Base-by-base conservation (phyloP, 1,140 invertebrate species). In the Zophobas atratus region DNA sequence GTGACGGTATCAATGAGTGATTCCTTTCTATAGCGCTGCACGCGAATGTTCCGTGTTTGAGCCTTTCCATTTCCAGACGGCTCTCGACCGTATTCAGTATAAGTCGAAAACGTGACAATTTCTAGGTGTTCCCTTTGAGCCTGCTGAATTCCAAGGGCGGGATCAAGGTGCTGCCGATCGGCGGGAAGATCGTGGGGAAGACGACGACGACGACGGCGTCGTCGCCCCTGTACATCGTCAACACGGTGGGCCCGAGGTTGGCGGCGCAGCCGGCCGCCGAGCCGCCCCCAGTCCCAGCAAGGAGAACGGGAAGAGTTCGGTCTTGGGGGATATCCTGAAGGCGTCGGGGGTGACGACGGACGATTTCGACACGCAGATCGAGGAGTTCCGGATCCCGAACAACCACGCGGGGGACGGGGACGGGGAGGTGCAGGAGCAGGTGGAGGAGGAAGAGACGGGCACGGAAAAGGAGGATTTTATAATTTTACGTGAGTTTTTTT, bases 141-240 rank as follows among this genome's bases (percentile, higher is more conserved):
- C 80, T 85, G 73, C 48, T 86, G 8, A 84, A 84, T 76, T 80
- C 84, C 1, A 86, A 85, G 74, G 84, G 82, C 5, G 79, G 81
- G 33, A 81, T 86, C 35, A 84, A 84, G 76, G 81, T 86, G 32
- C 49, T 86, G 35, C 85, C 85, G 8, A 70, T 84, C 67, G 76
- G 81, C 3, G 82, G 84, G 8, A 86, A 86, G 79, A 79, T 85
- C 34, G 39, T 84, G 6, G 82, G 80, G 34, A 84, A 83, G 72
- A 71, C 77, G 1, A 74, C 46, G 6, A 70, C 55, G 3, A 41
- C 41, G 1, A 63, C 77, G 0, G 43, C 72, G 2, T 72, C 76
- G 32, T 34, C 76, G 33, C 79, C 79, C 0, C 34, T 80, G 4
- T 80, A 77, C 51, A 76, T 80, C n/a, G 72, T 80, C 5, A 80